Conservation (phyloP, 2,888 invertebrate genomes). For the Euplexia lucipara region DNA sequence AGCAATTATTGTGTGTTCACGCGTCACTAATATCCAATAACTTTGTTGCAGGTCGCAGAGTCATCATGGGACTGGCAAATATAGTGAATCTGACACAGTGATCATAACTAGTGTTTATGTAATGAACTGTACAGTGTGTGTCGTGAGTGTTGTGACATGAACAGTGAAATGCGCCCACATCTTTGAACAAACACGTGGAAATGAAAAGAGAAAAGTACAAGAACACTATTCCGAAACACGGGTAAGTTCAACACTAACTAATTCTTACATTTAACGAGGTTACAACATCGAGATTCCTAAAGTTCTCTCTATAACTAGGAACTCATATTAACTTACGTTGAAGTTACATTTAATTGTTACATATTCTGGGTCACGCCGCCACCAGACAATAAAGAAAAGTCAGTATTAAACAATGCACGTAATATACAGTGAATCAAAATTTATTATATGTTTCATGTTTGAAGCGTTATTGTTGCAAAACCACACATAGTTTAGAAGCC, state of each 20-base stretch:
- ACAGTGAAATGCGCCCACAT: constrained; percentile 77
- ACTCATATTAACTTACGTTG: constrained; percentile 37
- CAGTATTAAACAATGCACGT: constrained; percentile 57
- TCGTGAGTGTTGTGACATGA: constrained; percentile 79
- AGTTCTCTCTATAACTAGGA: constrained; percentile 36
- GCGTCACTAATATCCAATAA: constrained; percentile 64
- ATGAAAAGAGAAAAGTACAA: constrained; percentile 91
- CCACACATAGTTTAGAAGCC: constrained; percentile 64
- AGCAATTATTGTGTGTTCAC: constrained; percentile 49
- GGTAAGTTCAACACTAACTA: constrained; percentile 73
- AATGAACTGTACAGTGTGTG: constrained; percentile 68
- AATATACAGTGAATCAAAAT: constrained; percentile 63
- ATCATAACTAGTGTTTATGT: constrained; percentile 72
- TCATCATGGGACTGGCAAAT: constrained; percentile 69
- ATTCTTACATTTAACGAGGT: constrained; percentile 12
- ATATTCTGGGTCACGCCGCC: constrained; percentile 57
- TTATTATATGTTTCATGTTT: constrained; percentile 64
- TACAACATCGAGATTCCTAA: constrained; percentile 25
- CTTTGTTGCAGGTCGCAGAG: constrained; percentile 75
- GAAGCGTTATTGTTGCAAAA: constrained; percentile 66
- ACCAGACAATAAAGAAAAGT: constrained; percentile 59
- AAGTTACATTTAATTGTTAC: constrained; percentile 52
- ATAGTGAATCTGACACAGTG: constrained; percentile 68
- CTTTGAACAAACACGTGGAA: constrained; percentile 80
- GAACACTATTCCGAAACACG: constrained; percentile 77